Evolutionary conservation across 2,888 invertebrate genomes (phyloP), one percentile per base, ranked within the genome.

Genomic region (Psylliodes chrysocephalus): DNA sequence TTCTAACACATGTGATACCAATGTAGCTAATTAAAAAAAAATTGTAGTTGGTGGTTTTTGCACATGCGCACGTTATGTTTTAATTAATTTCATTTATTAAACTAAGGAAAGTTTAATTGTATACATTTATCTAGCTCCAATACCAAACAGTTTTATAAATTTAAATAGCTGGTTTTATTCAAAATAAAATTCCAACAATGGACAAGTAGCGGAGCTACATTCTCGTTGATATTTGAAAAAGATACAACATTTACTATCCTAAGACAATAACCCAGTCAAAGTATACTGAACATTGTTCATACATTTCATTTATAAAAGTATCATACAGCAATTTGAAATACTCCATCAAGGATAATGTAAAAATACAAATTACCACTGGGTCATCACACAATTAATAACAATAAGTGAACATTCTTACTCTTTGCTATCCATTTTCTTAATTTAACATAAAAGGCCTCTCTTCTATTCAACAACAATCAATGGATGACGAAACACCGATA

Each of bases 201-300:
- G 74, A 74, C 73, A 66, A 63, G 72, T 66, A 63, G 66, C 66
- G 19, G 62, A 17, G 66, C 65, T 71, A 67, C 68, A 63, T 60
- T 66, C 68, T 74, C 74, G 74, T 72, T 74, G 74, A 73, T 73
- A 73, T 71, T 79, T 77, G 78, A 78, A 72, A 66, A 56, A 64
- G 78, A 77, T 77, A 78, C 77, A 77, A 80, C 79, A 80, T 78
- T 77, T 74, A 79, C 77, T 79, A 79, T 72, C 63, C 78, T 79
- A 80, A 75, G 65, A 77, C 70, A 67, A 68, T 63, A 77, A 78
- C 76, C 72, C 71, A 65, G 60, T 65, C 63, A 69, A 67, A 62
- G 69, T 68, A 67, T 65, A 72, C 55, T 67, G 64, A 69, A 69
- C 63, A 69, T 60, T 69, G 63, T 70, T 70, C 68, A 65, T 65